Base-by-base conservation (phyloP, 2,888 invertebrate species). In the Scelioninae gen. 2 region DNA sequence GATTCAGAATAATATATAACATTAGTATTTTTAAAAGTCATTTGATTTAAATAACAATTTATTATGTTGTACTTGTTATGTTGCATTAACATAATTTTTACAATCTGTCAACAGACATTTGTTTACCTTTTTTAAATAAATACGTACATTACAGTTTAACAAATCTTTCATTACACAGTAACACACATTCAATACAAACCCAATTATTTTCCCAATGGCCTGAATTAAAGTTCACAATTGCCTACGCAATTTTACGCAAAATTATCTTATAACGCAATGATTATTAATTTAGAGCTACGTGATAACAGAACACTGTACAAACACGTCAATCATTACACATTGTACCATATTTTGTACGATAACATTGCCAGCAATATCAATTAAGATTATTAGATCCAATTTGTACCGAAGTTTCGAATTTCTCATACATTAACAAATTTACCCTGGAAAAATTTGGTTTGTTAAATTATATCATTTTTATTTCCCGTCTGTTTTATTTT, bases 201-300 rank as follows among this genome's bases (percentile, higher is more conserved):
- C 39, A 39, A 16, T 39, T 39, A 39, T 16, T 9, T 39, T 0
- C 16, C 11, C 43, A 4, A 43, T 43, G 11, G 18, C 18, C 33
- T 7, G 11, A 15, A 53, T 53, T 53, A 39, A 25, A 10, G 37
- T 53, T 15, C 25, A 22, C 39, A 53, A 53, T 53, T 53, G 22
- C 22, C 39, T 39, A 37, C 22, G 19, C 13, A 37, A 53, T 25
- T 53, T 53, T 15, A 39, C 22, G 39, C 25, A 35, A 53, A 53
- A 9, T 37, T 53, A 53, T 37, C 22, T 53, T 53, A 53, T 53
- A 41, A 55, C 55, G 41, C 16, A 55, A 41, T 41, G 28, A 55
- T 55, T 55, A 41, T 55, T 55, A 39, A 55, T 41, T 55, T 41
- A 13, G 10, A 28, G 11, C 16, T 41, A 28, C 41, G 35, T 41